Percentiles rank a stretch among this genome's conserved stretches.
These are phyloP conservation scores for Raphicerus campestris DNA, from an alignment of 2,113 vertebrate species.

Conservation along the genomic window DNA sequence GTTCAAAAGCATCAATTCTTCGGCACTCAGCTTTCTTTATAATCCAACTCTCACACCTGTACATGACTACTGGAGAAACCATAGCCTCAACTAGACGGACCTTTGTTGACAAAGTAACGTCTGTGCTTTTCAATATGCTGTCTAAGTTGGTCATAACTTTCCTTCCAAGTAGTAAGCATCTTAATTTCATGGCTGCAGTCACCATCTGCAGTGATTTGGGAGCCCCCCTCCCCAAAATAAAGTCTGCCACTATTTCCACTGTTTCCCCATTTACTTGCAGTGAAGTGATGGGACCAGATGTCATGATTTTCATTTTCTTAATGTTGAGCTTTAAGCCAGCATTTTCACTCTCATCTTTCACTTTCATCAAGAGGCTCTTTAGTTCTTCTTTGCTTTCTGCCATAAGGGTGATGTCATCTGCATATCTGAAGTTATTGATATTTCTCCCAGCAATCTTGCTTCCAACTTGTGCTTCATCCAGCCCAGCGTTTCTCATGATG, in stretches of 20 bases:
- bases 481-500: background rate
- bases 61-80: background rate
- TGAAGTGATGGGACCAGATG: background rate
- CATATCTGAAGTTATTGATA: background rate
- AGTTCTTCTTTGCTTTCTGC: background rate
- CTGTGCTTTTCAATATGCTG: background rate
- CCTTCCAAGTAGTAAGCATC: background rate
- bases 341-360: background rate
- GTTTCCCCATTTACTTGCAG: background rate
- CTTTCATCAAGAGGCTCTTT: background rate
- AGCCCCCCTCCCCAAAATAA: background rate
- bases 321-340: background rate
- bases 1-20: background rate
- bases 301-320: background rate
- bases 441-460: fast-evolving
- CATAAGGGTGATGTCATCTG: background rate
- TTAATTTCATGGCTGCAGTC: background rate
- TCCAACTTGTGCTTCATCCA: background rate
- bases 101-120: background rate
- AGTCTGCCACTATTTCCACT: background rate
- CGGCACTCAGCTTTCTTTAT: background rate
- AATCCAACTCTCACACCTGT: background rate
- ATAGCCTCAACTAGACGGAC: background rate
- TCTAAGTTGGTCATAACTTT: background rate
- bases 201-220: background rate